Conservation (phyloP, 1,140 invertebrate genomes). For the Drosophila chauvacae region DNA sequence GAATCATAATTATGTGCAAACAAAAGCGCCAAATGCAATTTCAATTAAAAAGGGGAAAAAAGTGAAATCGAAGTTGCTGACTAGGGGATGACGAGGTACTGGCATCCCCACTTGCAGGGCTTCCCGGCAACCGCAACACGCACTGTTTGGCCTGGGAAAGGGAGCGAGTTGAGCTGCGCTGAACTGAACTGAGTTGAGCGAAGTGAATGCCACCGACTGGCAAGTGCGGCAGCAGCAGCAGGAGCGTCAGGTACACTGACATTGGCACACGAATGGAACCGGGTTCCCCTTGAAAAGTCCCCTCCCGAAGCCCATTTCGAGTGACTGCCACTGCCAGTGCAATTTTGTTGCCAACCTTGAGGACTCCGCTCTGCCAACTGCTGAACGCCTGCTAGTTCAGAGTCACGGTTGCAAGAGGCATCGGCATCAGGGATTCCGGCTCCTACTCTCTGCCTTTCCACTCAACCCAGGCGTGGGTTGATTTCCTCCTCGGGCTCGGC, state of each 20-base stretch:
- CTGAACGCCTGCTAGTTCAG: constrained; percentile 59
- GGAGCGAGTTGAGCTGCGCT: constrained; percentile 18
- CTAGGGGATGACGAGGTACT: constrained; percentile 12
- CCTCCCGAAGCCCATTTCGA: constrained; percentile 2
- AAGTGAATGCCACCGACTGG: constrained; percentile 48
- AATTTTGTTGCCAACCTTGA: constrained; percentile 72
- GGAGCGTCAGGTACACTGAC: constrained; percentile 69
- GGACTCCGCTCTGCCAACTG: constrained; percentile 30
- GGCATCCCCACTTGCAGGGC: constrained; percentile 52
- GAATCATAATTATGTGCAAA: constrained; percentile 76
- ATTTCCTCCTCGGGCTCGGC: neutral
- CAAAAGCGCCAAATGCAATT: constrained; percentile 76
- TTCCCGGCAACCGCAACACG: constrained; percentile 44
- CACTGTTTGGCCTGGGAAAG: constrained; percentile 39
- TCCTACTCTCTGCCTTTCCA: neutral
- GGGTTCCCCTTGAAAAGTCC: constrained; percentile 2
- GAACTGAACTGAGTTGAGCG: constrained; percentile 3
- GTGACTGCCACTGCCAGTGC: constrained; percentile 38
- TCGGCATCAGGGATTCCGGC: constrained; percentile 12
- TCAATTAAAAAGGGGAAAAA: constrained; percentile 72
- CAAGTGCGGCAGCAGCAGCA: constrained; percentile 53
- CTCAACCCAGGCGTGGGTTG: neutral
- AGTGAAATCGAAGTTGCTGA: constrained; percentile 77
- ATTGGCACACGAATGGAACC: constrained; percentile 60
- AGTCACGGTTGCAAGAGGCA: constrained; percentile 55